Base-by-base conservation (phyloP, 2,113 vertebrate genomes). In the Pollachius pollachius region DNA sequence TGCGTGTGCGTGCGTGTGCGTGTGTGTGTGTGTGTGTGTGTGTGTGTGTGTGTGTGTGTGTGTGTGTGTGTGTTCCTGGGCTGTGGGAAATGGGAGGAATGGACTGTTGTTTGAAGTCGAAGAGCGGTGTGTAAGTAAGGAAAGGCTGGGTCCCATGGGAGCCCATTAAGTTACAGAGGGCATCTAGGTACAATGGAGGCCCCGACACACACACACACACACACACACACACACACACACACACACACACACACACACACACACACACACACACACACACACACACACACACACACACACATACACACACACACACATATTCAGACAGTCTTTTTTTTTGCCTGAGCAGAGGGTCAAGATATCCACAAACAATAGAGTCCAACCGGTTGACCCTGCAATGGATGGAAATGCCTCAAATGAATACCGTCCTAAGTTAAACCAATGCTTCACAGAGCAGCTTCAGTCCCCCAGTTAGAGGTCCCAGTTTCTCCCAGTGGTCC, bases 141-240 rank as follows among this genome's bases (percentile, higher is more conserved):
- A 12, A 62, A 74, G 62, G 72, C 62, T 25, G 23, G 30, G 58
- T 77, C 69, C 75, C 61, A 21, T 25, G 62, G 77, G 76, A 78
- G 61, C 73, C 70, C 69, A 81, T 85, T 74, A 71, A 63, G 62
- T 52, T 83, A 68, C 7, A 56, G 70, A 74, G 71, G 48, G 30
- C 25, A 68, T 65, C 65, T 77, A 56, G 62, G 34, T 13, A 48
- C 41, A 48, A 48, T 34, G 30, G 30, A 34, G 30, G 30, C 8
- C 41, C 41, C 11, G 41, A 48, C 41, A 13, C 12, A 13, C 41
- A 13, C 12, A 13, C 1, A 48, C 41, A 48, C 41, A 48, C 11
- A 13, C 41, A 48, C 11, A 48, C 41, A 48, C 41, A 48, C 23
- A 23, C 23, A 23, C 23, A 23, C 59, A 41, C 69, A 73, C 72